phyloP scores from a whole-genome alignment of 2,888 invertebrate species.

The Heliconius sara region DNA sequence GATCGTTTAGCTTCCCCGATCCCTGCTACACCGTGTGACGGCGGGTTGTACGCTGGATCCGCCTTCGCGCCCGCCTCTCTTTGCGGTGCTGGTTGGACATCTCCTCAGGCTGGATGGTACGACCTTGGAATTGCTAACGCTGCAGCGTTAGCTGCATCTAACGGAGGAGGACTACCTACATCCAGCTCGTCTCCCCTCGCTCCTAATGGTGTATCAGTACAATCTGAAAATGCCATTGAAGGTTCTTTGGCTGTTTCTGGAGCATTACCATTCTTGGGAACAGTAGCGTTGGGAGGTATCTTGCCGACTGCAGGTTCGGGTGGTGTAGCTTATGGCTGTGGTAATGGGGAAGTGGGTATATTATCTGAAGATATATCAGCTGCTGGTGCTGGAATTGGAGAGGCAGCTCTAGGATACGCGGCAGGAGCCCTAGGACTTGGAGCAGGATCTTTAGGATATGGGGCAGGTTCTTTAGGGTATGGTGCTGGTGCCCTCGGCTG shows the following conservation, averaged over 20 bases:
- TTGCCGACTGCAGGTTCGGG: conserved; percentile 53
- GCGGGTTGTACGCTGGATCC: background rate
- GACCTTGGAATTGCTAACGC: conserved; percentile 10
- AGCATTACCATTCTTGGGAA: conserved; percentile 54
- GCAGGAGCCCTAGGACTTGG: background rate
- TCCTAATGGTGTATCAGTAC: conserved; percentile 54
- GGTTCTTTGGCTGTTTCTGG: conserved; percentile 53
- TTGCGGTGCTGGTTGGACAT: conserved; percentile 28
- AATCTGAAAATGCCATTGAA: conserved; percentile 56
- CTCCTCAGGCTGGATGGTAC: conserved; percentile 26
- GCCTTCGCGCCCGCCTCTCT: conserved; percentile 16
- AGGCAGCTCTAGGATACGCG: background rate
- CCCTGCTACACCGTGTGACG: background rate
- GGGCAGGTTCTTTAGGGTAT: background rate
- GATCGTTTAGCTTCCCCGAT: conserved; percentile 3
- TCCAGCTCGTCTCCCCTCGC: conserved; percentile 56
- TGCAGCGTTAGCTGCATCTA: conserved; percentile 10
- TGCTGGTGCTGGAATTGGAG: conserved; percentile 23
- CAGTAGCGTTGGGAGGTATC: conserved; percentile 52
- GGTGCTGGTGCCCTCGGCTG: conserved; percentile 9
- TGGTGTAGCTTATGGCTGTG: conserved; percentile 52
- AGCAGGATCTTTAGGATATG: background rate
- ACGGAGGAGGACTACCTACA: conserved; percentile 48
- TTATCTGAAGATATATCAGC: conserved; percentile 44
- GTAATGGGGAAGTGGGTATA: conserved; percentile 51